Evolutionary conservation across 2,888 invertebrate species (phyloP), one percentile per base, ranked within the genome.

Genomic region (Galeruca laticollis): DNA sequence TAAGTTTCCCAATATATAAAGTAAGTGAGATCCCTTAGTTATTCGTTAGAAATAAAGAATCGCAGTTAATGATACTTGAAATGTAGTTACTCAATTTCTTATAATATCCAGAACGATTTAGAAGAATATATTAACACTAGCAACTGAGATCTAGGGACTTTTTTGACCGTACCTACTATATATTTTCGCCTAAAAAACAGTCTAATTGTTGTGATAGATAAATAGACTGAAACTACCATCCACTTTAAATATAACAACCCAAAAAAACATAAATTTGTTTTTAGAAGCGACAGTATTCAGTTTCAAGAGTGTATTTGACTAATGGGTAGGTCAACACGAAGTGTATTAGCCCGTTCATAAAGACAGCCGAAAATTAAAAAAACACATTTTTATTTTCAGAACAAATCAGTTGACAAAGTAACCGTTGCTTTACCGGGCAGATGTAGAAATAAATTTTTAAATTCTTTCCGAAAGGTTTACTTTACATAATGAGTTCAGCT

Each of bases 271-370:
- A n/a, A 33, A 57, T 66, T 66, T 61, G 57, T 66, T 66, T 61
- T 60, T 60, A 37, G 49, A 60, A 77, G 75, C 74, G 76, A 75
- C 74, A 79, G 79, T 81, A 80, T 81, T 80, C 78, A 75, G 78
- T 80, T 80, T 79, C 78, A 76, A 79, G 77, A 76, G 56, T 70
- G 68, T 71, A 71, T 77, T 73, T 68, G 68, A 70, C 79, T 81
- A 81, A 80, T 81, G 80, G 81, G 75, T 80, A 75, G 78, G 79
- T 78, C 78, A 79, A 78, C 76, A 75, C 11, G 65, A 54, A 37
- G 60, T 52, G 57, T 31, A 65, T 60, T 62, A 66, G 59, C 62
- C 47, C 31, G 33, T 52, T 43, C 15, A 56, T 67, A 72, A 70
- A 72, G 72, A 54, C 68, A 33, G 60, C 69, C 73, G 72, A 72